Evolutionary conservation across 1,140 invertebrate species (phyloP), one percentile per base, ranked within the genome.

Genomic region (Leguminivora glycinivorella): DNA sequence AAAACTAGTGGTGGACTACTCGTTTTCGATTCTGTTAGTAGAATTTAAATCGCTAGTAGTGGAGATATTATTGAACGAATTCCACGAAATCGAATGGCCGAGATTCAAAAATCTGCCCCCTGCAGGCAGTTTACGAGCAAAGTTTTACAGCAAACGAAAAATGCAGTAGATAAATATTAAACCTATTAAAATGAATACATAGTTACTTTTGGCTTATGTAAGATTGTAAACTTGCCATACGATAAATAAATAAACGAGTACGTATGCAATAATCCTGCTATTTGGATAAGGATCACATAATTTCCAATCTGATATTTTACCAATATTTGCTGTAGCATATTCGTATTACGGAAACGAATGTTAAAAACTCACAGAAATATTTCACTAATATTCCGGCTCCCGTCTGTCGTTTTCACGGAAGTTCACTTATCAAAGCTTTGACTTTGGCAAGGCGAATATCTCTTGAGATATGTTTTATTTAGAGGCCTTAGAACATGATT

Each of bases 361-460:
- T 43, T 43, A 43, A 43, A 43, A 12, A 38, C 10, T 17, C 40
- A 43, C 14, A 17, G 40, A 43, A 43, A 17, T 52, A 52, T 52
- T 52, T 52, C 19, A 22, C 47, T 52, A 52, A 52, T 22, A 52
- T 52, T 52, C n/a, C 47, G 14, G 14, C 47, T 52, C 19, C 4
- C 47, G 47, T 52, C 47, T 52, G 47, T 52, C 47, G 47, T 52
- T 52, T 52, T 52, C 40, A 43, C 40, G 9, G 47, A 52, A 52
- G 17, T 22, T 52, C 47, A 22, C 47, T 52, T 52, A 52, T 52
- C 47, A 52, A 47, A 52, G 47, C 47, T 52, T 52, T 52, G 47
- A 52, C 47, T 52, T 52, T 22, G 47, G 22, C 17, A 5, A 22
- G 14, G 7, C 7, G n/a, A 22, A 52, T 52, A 52, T 52, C 38